Conservation (phyloP, 2,113 vertebrate genomes). For the Eublepharis macularius region DNA sequence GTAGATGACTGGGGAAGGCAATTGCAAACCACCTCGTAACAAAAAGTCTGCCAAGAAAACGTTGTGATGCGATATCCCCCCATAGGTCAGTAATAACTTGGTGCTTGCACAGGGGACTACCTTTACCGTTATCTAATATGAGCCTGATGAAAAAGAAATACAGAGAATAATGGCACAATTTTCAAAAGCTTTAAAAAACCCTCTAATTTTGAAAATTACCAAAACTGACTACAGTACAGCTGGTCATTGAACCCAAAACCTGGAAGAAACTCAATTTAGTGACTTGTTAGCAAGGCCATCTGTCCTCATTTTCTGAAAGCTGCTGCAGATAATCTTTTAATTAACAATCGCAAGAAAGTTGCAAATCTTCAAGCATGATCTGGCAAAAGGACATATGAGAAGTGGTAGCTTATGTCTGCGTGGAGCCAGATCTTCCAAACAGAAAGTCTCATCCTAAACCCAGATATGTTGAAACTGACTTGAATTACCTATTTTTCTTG, state of each 20-base stretch:
- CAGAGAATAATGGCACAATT: neutral
- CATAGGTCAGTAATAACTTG: too few species aligned
- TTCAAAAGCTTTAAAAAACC: neutral
- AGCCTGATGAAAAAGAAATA: neutral
- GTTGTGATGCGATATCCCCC: too few species aligned
- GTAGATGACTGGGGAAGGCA: too few species aligned
- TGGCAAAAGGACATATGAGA: neutral
- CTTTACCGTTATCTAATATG: too few species aligned
- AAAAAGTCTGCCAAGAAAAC: too few species aligned
- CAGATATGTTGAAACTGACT: neutral
- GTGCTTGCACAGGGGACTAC: too few species aligned
- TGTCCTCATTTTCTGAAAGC: conserved; percentile 5
- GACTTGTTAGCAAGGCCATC: conserved; percentile 14
- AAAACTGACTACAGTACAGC: neutral
- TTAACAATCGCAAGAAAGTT: neutral
- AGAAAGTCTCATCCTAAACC: neutral
- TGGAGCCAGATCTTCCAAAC: neutral
- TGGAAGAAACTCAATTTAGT: conserved; percentile 4
- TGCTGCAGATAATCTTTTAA: neutral
- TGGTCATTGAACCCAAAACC: neutral
- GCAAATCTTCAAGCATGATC: neutral
- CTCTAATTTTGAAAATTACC: neutral
- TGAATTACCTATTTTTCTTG: neutral
- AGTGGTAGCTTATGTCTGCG: neutral
- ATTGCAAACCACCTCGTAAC: too few species aligned